Evolutionary conservation across 2,888 invertebrate species (phyloP).

Genomic region (Andrena dorsata): DNA sequence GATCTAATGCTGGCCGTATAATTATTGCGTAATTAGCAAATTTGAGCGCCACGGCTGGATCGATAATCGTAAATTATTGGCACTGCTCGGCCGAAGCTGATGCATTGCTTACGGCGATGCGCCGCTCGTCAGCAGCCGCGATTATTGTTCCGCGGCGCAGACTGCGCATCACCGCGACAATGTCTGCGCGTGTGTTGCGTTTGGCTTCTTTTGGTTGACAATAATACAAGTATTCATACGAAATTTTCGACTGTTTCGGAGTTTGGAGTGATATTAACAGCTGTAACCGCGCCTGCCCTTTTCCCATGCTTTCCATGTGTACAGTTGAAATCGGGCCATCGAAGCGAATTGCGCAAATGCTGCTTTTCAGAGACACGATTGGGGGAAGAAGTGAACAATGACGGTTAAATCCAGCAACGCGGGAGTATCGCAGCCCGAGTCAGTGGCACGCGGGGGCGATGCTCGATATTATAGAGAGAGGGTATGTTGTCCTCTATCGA

Average conservation of each 20-base stretch:
- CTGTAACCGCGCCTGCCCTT: too few species aligned
- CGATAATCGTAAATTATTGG: conserved; percentile 81
- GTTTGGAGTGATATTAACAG: too few species aligned
- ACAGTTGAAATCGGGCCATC: background rate
- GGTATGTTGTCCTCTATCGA: conserved; percentile 32
- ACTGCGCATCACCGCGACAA: background rate
- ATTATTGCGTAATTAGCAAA: conserved; percentile 84
- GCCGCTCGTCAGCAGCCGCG: conserved; percentile 50
- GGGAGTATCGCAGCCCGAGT: conserved; percentile 33
- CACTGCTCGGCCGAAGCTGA: conserved; percentile 77
- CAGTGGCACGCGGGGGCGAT: conserved; percentile 35
- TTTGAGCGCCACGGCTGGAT: conserved; percentile 78
- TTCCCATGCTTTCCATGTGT: too few species aligned
- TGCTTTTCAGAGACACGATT: background rate
- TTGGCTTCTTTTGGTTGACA: too few species aligned
- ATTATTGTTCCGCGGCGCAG: conserved; percentile 60
- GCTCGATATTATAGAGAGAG: conserved; percentile 41
- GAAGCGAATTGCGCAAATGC: conserved; percentile 28
- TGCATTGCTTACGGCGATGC: conserved; percentile 76
- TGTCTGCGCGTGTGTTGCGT: background rate
- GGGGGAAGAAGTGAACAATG: conserved; percentile 5
- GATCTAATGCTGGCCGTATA: conserved; percentile 81
- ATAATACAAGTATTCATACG: too few species aligned
- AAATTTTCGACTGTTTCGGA: too few species aligned
- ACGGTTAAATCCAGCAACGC: conserved; percentile 14